phyloP scores from a whole-genome alignment of 2,113 vertebrate species.

The Coreoperca whiteheadi region DNA sequence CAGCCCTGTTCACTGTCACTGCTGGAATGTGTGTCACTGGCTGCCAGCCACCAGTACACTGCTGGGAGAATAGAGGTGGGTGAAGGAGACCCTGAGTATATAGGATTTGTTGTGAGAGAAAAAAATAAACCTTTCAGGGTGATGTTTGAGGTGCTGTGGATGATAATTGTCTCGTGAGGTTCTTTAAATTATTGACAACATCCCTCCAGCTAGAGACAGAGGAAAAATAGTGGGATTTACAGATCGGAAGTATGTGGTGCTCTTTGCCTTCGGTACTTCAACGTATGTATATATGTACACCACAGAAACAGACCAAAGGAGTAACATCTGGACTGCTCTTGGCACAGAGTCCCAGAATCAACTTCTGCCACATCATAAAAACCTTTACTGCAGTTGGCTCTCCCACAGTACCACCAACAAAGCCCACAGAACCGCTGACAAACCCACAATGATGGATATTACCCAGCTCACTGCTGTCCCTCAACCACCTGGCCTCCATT shows the following conservation, averaged over 20 bases:
- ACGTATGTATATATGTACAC: not conserved
- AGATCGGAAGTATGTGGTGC: not conserved
- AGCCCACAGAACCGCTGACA: slow-evolving; percentile 63
- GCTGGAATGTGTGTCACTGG: slow-evolving; percentile 64
- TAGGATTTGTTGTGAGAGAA: slow-evolving; percentile 30
- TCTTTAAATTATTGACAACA: slow-evolving; percentile 59
- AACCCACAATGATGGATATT: slow-evolving; percentile 58
- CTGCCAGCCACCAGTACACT: slow-evolving; percentile 35
- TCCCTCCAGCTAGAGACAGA: slow-evolving; percentile 20
- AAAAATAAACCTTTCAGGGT: slow-evolving; percentile 21
- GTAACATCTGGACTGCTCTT: slow-evolving; percentile 73
- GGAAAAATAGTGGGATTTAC: not conserved
- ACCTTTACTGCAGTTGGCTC: slow-evolving; percentile 66
- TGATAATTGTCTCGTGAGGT: slow-evolving; percentile 46
- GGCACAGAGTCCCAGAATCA: slow-evolving; percentile 64
- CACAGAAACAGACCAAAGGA: slow-evolving; percentile 26
- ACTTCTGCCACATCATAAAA: slow-evolving; percentile 76
- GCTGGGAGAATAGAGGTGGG: slow-evolving; percentile 25
- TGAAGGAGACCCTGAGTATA: slow-evolving; percentile 20
- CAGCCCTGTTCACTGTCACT: slow-evolving; percentile 68
- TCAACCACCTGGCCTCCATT: slow-evolving; percentile 55
- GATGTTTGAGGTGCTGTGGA: slow-evolving; percentile 25
- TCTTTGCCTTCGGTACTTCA: not conserved
- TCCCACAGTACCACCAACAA: slow-evolving; percentile 67
- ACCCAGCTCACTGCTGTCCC: slow-evolving; percentile 62